Evolutionary conservation across 1,140 invertebrate genomes (phyloP).

Genomic region (Lineus longissimus): DNA sequence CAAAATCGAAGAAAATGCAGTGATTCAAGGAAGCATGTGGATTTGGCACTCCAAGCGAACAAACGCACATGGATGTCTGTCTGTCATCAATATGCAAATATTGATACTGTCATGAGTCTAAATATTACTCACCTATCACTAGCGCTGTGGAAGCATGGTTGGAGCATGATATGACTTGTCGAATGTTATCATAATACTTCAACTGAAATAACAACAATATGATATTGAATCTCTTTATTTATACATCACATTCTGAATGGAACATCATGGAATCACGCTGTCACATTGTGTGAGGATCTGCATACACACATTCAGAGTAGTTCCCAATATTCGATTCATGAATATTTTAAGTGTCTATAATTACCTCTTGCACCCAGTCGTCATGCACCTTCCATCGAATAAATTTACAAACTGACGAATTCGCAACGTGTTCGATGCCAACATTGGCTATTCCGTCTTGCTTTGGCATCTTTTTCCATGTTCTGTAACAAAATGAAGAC

Average conservation of each 20-base stretch:
- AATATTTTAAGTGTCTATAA: background rate
- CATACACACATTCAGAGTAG: too few relatives aligned
- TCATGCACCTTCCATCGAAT: constrained; percentile 51
- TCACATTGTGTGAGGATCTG: too few relatives aligned
- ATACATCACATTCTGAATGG: background rate
- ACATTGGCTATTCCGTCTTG: constrained; percentile 51
- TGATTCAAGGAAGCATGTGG: too few relatives aligned
- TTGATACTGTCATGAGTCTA: background rate
- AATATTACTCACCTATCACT: constrained; percentile 45
- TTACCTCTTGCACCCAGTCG: constrained; percentile 54
- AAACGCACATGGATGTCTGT: too few relatives aligned
- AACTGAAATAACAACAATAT: constrained; percentile 34
- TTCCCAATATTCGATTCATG: too few relatives aligned
- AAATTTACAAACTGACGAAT: constrained; percentile 40
- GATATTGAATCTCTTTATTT: background rate
- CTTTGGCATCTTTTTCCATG: constrained; percentile 51
- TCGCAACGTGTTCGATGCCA: constrained; percentile 37
- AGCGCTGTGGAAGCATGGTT: constrained; percentile 50
- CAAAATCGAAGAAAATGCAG: too few relatives aligned
- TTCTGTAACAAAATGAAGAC: constrained; percentile 28
- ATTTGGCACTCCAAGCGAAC: too few relatives aligned
- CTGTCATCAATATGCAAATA: background rate
- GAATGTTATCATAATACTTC: constrained; percentile 51
- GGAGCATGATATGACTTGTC: constrained; percentile 54
- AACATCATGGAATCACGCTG: background rate